A percentile compares a stretch with the other conserved stretches of the same genome.
Conservation (phyloP, 2,888 invertebrate genomes). For the Artemia sp. region DNA sequence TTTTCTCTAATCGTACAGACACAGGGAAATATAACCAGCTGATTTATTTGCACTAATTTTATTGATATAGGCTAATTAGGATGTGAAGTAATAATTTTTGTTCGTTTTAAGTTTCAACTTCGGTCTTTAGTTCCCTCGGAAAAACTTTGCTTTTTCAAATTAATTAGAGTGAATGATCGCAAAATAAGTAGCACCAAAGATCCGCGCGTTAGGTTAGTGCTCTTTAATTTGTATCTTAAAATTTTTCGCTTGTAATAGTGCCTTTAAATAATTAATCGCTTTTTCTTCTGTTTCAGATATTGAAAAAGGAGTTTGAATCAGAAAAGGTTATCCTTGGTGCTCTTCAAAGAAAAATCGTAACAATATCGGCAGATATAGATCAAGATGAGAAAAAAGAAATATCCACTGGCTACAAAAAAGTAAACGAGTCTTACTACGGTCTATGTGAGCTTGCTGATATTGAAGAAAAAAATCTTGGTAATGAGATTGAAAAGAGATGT, state of each 20-base stretch:
- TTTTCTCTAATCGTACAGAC: too few species aligned
- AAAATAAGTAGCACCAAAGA: too few species aligned
- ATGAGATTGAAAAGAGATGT: conserved; percentile 47
- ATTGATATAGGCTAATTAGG: too few species aligned
- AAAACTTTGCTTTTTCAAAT: too few species aligned
- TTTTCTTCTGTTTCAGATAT: conserved; percentile 33
- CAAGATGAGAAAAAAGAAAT: conserved; percentile 61
- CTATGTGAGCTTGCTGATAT: conserved; percentile 50
- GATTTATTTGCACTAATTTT: too few species aligned
- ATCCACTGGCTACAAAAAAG: conserved; percentile 48
- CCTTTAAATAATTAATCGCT: conserved; percentile 12
- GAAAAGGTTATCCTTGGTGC: conserved; percentile 65
- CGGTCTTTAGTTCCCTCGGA: too few species aligned
- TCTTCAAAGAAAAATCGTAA: conserved; percentile 60
- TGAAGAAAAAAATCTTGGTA: conserved; percentile 50
- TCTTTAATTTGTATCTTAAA: neutral
- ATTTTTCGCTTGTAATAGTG: too few species aligned
- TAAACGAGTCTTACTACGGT: conserved; percentile 62
- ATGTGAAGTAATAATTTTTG: too few species aligned
- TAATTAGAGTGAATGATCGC: too few species aligned
- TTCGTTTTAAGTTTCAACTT: too few species aligned
- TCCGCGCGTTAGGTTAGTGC: too few species aligned
- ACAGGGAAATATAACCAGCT: too few species aligned
- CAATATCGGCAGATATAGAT: conserved; percentile 68
- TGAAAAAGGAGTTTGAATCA: conserved; percentile 65